Evolutionary conservation across 92 coral and sea anemone species (phyloP), one percentile per base, ranked within the genome.

Genomic region (Parazoanthus swiftii): DNA sequence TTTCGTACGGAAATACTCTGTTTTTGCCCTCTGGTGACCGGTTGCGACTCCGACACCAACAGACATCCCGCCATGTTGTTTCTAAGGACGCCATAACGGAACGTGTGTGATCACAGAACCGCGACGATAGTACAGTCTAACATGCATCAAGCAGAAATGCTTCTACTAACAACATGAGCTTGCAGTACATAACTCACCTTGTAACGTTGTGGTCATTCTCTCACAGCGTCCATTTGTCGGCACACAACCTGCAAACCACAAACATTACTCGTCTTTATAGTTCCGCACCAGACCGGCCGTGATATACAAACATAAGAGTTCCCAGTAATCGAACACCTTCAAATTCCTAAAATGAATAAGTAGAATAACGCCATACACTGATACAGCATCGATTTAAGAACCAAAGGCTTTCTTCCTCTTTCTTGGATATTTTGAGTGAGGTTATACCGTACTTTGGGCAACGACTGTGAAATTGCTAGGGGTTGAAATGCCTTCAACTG

Each of bases 41-140:
- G 33, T 29, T 29, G 33, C 33, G 33, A 29, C 33, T 29, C 33
- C 13, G 18, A 74, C 86, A 63, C 38, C 48, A 23, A 11, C 23
- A 66, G 37, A 84, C 79, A 80, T 46, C n/a, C 87, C 79, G 70
- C 87, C 87, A 84, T 84, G 59, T 84, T 84, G 87, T 84, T 72
- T 84, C 87, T 72, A 84, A 72, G 87, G 87, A 84, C 87, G 87
- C 87, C 65, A 21, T 82, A 46, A 39, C 79, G 42, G 42, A 43
- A n/a, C 54, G 67, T 50, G 87, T 71, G 56, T 43, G 65, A 71
- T 42, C 65, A 44, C 3, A 71, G 87, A 84, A 71, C 63, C 66
- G 78, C 48, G 43, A 72, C 79, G 29, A 59, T 5, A 35, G 26
- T 13, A 58, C 8, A 63, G 70, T 23, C 8, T 20, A 2, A 23